Evolutionary conservation across 2,797 vertebrate species (phyloP).

Genomic region (Monodelphis domestica): DNA sequence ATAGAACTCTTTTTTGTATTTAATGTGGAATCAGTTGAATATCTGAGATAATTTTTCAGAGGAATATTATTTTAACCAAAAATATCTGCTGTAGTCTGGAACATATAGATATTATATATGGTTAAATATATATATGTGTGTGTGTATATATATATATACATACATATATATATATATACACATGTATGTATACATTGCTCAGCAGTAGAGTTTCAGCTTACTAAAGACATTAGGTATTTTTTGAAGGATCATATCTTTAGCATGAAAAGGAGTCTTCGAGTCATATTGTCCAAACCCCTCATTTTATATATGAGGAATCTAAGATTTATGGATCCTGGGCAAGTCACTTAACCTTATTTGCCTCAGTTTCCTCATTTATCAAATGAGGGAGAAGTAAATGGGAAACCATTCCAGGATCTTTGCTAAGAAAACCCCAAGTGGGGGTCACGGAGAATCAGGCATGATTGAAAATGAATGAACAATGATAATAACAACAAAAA

Average conservation of each 20-base stretch:
- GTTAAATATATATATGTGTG: too few species aligned
- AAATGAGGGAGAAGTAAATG: too few species aligned
- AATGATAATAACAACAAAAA: too few species aligned
- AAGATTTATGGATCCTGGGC: background rate
- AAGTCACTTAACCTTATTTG: too few species aligned
- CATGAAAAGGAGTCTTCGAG: background rate
- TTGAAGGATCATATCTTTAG: slow-evolving; percentile 11
- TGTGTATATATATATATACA: too few species aligned
- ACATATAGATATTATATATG: background rate
- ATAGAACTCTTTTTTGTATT: slow-evolving; percentile 20
- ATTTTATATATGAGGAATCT: background rate
- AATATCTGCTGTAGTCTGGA: slow-evolving; percentile 35
- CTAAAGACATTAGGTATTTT: slow-evolving; percentile 36
- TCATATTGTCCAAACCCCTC: background rate
- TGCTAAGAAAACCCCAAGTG: too few species aligned
- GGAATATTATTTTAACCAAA: slow-evolving; percentile 12
- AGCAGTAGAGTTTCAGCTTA: slow-evolving; percentile 31
- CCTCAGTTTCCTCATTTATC: too few species aligned
- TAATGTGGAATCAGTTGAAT: slow-evolving; percentile 44
- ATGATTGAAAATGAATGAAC: too few species aligned
- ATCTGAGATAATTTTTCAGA: slow-evolving; percentile 25
- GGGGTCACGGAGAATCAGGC: too few species aligned
- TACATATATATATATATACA: too few species aligned
- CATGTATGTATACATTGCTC: too few species aligned
- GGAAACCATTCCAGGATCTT: too few species aligned